These are phyloP conservation scores for Drosophila sp. DNA, from an alignment of 1,140 invertebrate genomes.

Conservation along the genomic window DNA sequence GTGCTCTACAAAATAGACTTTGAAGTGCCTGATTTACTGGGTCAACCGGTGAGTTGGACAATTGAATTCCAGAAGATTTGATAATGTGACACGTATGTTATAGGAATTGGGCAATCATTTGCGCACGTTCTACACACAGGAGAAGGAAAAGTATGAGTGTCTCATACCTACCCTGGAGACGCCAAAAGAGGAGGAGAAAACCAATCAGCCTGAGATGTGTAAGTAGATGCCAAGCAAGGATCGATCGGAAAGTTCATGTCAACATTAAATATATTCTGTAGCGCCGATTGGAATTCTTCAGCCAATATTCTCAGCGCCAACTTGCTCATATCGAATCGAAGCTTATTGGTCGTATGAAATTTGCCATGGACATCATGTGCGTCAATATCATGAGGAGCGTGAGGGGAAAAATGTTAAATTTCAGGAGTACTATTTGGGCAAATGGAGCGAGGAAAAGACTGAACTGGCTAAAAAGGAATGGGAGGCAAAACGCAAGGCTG, in stretches of 20 bases:
- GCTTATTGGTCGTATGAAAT: conserved; percentile 99
- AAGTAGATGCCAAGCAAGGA: conserved; percentile 4
- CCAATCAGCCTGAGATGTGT: conserved; percentile 88
- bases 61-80: not conserved
- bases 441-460: conserved; percentile 88
- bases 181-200: conserved; percentile 86
- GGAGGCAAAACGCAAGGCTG: conserved; percentile 84
- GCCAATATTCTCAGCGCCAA: conserved; percentile 89
- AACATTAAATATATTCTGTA: not conserved
- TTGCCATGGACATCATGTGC: conserved; percentile 95
- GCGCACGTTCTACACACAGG: conserved; percentile 87
- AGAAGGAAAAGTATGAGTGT: conserved; percentile 91
- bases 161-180: conserved; percentile 89
- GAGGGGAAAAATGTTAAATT: conserved; percentile 93
- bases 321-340: conserved; percentile 95
- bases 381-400: conserved; percentile 97
- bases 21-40: conserved; percentile 86
- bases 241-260: not conserved
- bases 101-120: conserved; percentile 86
- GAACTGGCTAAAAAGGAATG: conserved; percentile 85
- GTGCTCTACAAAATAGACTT: conserved; percentile 93
- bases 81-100: not conserved
- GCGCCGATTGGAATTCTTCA: conserved; percentile 91
- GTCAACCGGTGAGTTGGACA: conserved; percentile 55
- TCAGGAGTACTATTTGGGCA: conserved; percentile 93